Percentiles rank a stretch among this genome's conserved stretches.
Evolutionary conservation across 2,888 invertebrate species (phyloP).

Genomic region (Drosophila tanythrix): DNA sequence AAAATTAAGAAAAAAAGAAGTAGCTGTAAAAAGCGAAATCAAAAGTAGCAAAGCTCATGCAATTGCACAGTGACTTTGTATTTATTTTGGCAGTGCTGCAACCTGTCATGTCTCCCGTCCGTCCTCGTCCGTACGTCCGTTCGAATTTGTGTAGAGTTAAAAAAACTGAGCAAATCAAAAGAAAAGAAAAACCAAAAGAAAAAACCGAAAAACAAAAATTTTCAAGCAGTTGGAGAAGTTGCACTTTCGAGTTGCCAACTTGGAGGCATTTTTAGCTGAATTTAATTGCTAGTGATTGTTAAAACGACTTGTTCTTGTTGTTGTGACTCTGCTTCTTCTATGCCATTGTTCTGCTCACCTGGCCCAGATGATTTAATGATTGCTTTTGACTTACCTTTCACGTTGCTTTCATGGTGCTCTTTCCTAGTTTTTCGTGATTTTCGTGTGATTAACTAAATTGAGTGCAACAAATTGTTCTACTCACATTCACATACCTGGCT

Average conservation of each 20-base stretch:
- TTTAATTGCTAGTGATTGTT: constrained; percentile 52
- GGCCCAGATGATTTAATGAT: constrained; percentile 32
- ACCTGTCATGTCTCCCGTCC: constrained; percentile 18
- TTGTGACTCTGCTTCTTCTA: neutral
- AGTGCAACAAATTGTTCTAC: constrained; percentile 28
- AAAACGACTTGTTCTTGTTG: constrained; percentile 20
- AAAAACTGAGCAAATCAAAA: no score
- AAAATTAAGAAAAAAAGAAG: constrained; percentile 15
- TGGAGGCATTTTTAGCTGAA: constrained; percentile 44
- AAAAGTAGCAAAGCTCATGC: constrained; percentile 56
- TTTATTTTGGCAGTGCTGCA: constrained; percentile 58
- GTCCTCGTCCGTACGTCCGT: neutral
- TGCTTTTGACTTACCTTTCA: constrained; percentile 27
- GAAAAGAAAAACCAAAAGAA: neutral
- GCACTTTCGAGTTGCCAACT: constrained; percentile 29
- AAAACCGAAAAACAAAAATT: neutral
- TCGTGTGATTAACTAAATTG: constrained; percentile 36
- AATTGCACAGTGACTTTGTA: constrained; percentile 53
- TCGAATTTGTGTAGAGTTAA: constrained; percentile 21
- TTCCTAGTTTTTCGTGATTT: constrained; percentile 25
- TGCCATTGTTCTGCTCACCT: neutral
- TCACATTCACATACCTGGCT: constrained; percentile 1
- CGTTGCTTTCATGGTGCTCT: constrained; percentile 4
- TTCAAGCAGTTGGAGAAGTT: constrained; percentile 26
- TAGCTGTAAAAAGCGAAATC: constrained; percentile 34